Base-by-base conservation (phyloP, 2,113 vertebrate genomes). In the Boleophthalmus pectinirostris region DNA sequence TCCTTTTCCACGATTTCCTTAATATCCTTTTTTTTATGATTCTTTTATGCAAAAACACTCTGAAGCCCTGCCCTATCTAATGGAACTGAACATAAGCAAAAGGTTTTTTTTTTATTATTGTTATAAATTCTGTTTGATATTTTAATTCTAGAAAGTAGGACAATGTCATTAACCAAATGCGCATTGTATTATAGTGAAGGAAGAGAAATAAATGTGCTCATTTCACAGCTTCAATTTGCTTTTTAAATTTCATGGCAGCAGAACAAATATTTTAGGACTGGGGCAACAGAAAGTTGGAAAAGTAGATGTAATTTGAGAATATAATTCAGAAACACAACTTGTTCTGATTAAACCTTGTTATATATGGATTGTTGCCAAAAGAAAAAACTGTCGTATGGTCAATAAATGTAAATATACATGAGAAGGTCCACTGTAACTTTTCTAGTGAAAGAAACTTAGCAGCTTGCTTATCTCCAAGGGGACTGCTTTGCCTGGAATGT, bases 1-100 rank as follows among this genome's bases (percentile, higher is more conserved):
- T 85, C 85, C 85, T 82, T 87, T 91, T 89, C 76, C 83, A 77
- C 68, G 61, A 60, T 85, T 86, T 88, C 87, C 81, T 89, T 82
- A 38, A 73, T 80, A 72, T 49, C 20, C 69, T 57, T 73, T 72
- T 77, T 23, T 25, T 56, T 84, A 73, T 74, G 77, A 78, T 66
- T 74, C 56, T 78, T 76, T 82, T n/a, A n/a, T n/a, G n/a, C 73
- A 68, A 80, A 78, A 64, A 49, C 24, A 67, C 77, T 76, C 18
- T 20, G 49, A 51, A 51, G 49, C 4, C 49, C 49, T 54, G 20
- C n/a, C 9, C 51, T 10, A 20, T 51, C 18, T 51, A 1, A 54
- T 54, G 51, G 8, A 51, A 21, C 10, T 20, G 16, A 5, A 7
- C 51, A 54, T 1, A n/a, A 51, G 18, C 14, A 46, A 46, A 46